Percentiles rank a stretch among this genome's conserved stretches.
These are phyloP conservation scores for Drosophila acutilabella DNA, from an alignment of 2,888 invertebrate species.

Conservation along the genomic window DNA sequence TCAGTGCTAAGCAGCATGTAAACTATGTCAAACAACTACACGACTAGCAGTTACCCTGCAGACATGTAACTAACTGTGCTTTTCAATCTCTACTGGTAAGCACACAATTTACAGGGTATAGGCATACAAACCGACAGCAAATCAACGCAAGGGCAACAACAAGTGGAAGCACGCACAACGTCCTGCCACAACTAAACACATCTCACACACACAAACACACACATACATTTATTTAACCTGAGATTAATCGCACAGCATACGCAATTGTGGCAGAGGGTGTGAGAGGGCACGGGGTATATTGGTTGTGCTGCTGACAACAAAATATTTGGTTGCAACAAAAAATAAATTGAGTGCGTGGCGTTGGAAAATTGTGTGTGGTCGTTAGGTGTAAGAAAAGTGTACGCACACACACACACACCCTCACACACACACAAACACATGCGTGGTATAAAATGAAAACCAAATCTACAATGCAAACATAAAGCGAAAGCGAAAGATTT, in stretches of 20 bases:
- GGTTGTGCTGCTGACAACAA: slow-evolving; percentile 42
- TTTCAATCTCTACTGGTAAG: background rate
- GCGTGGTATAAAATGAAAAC: slow-evolving; percentile 3
- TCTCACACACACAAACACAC: slow-evolving; percentile 28
- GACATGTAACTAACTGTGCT: too few species aligned
- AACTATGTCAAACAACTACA: slow-evolving; percentile 51
- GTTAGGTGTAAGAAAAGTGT: slow-evolving; percentile 68
- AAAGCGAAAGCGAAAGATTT: slow-evolving; percentile 19
- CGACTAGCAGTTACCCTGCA: slow-evolving; percentile 17
- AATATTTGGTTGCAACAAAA: slow-evolving; percentile 77
- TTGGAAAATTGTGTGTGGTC: slow-evolving; percentile 68
- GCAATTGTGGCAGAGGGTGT: slow-evolving; percentile 23
- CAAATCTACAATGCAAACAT: slow-evolving; percentile 76
- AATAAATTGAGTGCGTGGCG: slow-evolving; percentile 79
- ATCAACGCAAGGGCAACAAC: slow-evolving; percentile 40
- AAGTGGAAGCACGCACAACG: slow-evolving; percentile 36
- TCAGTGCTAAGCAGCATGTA: slow-evolving; percentile 77
- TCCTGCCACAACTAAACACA: slow-evolving; percentile 11
- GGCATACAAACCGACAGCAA: slow-evolving; percentile 38
- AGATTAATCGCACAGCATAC: slow-evolving; percentile 70
- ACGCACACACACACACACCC: slow-evolving; percentile 31
- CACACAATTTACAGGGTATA: slow-evolving; percentile 21
- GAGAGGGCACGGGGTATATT: slow-evolving; percentile 4
- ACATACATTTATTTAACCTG: slow-evolving; percentile 70
- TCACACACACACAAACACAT: slow-evolving; percentile 17